Conservation (phyloP, 2,797 vertebrate genomes). For the Micrastur ruficollis region DNA sequence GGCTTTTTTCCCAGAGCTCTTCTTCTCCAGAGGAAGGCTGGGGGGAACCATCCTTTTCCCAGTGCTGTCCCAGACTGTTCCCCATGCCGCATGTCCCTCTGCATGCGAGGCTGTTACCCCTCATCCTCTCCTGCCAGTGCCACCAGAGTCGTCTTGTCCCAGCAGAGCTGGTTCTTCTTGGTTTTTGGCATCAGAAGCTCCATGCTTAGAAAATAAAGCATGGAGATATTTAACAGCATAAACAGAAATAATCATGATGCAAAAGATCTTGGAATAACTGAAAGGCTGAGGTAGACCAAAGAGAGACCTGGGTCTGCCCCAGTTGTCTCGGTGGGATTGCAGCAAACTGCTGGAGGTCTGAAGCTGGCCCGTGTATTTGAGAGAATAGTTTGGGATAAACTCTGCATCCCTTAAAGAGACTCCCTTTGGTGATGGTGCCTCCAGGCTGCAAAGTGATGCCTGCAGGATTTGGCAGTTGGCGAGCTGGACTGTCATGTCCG, state of each 20-base stretch:
- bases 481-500: not conserved
- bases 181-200: not conserved
- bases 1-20: not conserved
- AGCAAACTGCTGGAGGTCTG: not conserved
- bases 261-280: not conserved
- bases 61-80: not conserved
- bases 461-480: not conserved
- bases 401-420: not conserved
- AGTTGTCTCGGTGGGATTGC: not conserved
- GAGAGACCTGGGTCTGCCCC: not conserved
- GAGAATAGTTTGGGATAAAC: not conserved
- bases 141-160: not conserved
- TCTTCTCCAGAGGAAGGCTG: not conserved
- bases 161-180: not conserved
- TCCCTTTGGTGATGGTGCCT: not conserved
- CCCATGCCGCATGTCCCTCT: not conserved
- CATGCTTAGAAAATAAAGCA: not conserved
- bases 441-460: not conserved
- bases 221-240: not conserved
- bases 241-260: not conserved
- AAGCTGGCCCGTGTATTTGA: not conserved
- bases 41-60: not conserved
- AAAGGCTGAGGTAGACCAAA: slow-evolving; percentile 14
- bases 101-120: not conserved
- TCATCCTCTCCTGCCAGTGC: not conserved